Conservation (phyloP, 2,888 invertebrate genomes). For the Laspeyria flexula region DNA sequence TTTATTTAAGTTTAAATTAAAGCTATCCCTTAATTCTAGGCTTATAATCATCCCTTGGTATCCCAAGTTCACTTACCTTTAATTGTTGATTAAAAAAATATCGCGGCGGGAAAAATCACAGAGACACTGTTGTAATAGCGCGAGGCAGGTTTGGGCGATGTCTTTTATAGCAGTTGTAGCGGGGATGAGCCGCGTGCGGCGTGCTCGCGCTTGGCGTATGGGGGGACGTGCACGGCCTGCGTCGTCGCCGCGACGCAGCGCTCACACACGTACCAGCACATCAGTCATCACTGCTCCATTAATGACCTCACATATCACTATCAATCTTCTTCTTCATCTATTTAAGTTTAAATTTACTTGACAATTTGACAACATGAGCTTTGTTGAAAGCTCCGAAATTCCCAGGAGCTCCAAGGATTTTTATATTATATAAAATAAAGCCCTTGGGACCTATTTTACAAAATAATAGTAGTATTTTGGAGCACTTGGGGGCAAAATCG, state of each 20-base stretch:
- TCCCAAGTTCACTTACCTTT: conserved; percentile 78
- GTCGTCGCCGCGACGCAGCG: conserved; percentile 44
- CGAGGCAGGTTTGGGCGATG: conserved; percentile 78
- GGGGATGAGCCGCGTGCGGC: conserved; percentile 74
- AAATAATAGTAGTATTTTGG: too few species aligned
- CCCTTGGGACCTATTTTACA: too few species aligned
- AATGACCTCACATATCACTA: conserved; percentile 49
- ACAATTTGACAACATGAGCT: background rate
- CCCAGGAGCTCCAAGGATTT: too few species aligned
- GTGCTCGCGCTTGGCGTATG: conserved; percentile 59
- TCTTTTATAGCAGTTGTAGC: conserved; percentile 81
- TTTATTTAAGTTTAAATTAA: too few species aligned
- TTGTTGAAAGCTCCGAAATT: too few species aligned
- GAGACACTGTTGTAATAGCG: conserved; percentile 85
- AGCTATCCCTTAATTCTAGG: conserved; percentile 11
- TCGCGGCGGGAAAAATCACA: conserved; percentile 82
- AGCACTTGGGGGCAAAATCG: too few species aligned
- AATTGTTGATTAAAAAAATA: conserved; percentile 69
- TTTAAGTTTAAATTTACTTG: background rate
- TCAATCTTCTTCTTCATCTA: conserved; percentile 38
- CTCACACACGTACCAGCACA: conserved; percentile 46
- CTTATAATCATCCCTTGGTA: conserved; percentile 54
- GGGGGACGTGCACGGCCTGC: too few species aligned
- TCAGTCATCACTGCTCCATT: conserved; percentile 50
- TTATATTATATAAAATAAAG: too few species aligned